Conservation (phyloP, 2,797 vertebrate genomes). For the Picus viridis region DNA sequence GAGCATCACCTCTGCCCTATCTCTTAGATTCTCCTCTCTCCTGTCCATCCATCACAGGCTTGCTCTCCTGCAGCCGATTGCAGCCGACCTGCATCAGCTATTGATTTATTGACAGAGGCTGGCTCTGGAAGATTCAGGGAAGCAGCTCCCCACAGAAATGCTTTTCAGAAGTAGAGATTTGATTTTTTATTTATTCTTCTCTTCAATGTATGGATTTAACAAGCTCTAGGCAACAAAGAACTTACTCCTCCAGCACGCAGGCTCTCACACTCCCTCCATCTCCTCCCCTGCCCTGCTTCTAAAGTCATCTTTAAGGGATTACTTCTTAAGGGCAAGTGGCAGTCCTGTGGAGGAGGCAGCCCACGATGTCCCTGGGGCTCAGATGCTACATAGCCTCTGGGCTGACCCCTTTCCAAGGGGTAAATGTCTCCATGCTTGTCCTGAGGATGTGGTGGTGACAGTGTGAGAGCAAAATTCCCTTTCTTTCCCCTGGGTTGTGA, state of each 20-base stretch:
- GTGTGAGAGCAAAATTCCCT: not conserved
- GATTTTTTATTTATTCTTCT: slow-evolving; percentile 72
- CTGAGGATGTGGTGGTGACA: not conserved
- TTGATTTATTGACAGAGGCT: slow-evolving; percentile 75
- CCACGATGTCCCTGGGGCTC: not conserved
- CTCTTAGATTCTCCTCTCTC: slow-evolving; percentile 44
- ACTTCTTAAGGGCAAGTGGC: not conserved
- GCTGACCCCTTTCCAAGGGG: slow-evolving; percentile 12
- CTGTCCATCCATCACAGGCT: slow-evolving; percentile 66
- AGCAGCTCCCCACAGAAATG: slow-evolving; percentile 71
- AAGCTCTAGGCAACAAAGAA: slow-evolving; percentile 70
- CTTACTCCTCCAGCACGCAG: slow-evolving; percentile 42
- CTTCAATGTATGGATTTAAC: slow-evolving; percentile 70
- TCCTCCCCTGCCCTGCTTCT: not conserved
- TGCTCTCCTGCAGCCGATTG: slow-evolving; percentile 66
- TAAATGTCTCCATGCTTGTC: not conserved
- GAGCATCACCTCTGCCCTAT: slow-evolving; percentile 63
- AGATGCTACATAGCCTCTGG: not conserved
- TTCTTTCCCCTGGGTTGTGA: fast-evolving
- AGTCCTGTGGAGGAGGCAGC: not conserved
- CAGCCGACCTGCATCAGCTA: slow-evolving; percentile 74
- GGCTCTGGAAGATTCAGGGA: slow-evolving; percentile 66
- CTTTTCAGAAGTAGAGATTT: slow-evolving; percentile 72
- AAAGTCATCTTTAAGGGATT: slow-evolving; percentile 47
- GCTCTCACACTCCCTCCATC: slow-evolving; percentile 30